Evolutionary conservation across 2,888 invertebrate genomes (phyloP), one percentile per base, ranked within the genome.

Genomic region (Ophion costatus): DNA sequence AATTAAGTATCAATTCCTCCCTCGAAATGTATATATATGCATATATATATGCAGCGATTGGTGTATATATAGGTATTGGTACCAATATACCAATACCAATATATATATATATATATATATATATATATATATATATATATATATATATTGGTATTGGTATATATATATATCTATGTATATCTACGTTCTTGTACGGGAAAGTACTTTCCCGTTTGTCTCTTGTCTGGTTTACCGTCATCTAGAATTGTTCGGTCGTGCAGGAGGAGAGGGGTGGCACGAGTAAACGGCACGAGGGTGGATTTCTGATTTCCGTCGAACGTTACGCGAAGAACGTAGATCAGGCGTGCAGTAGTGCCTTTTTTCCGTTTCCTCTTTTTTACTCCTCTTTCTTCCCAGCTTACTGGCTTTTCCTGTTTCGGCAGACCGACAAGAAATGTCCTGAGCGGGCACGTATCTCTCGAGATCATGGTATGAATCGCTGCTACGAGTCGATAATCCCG

Each of bases 401-500:
- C 71, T 80, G 56, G 73, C 11, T 0, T 80, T 80, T 42, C 20
- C 42, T 83, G 86, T 77, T 24, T 63, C 64, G 76, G 57, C 24
- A 57, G 7, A 9, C 61, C 51, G 42, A 86, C 86, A 88, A 73
- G 85, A 86, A 82, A 86, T 83, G 73, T 81, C 84, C 38, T 38
- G 66, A 76, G 78, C 82, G 80, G 78, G 80, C 76, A 76, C 75
- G 80, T 59, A 66, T 20, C 56, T 73, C 81, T 45, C 24, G 76
- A 83, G 78, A 77, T 75, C 66, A 70, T 85, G 71, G 80, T 67
- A 83, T 80, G 81, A 86, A 86, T 79, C 85, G 56, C 42, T 61
- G 66, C 67, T 38, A 87, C 84, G 80, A 88, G 88, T 87, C 87
- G 89, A 90, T 90, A 90, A 90, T 90, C 89, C 89, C 81, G 80